Evolutionary conservation across 2,888 invertebrate species (phyloP).

Genomic region (Dexiosoma caninum): DNA sequence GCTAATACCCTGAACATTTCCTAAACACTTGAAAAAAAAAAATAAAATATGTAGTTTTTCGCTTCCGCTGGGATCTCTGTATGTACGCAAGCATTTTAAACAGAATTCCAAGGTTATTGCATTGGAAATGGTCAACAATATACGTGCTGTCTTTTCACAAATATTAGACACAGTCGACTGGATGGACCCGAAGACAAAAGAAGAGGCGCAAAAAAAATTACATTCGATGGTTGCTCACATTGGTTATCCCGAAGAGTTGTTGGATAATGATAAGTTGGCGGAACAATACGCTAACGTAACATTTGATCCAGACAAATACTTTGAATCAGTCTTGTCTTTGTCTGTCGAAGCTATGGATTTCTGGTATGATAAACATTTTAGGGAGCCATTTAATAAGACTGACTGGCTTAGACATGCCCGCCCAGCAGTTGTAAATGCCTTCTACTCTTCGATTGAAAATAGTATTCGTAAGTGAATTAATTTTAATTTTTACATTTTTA

Average conservation of each 20-base stretch:
- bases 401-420: conserved; percentile 91
- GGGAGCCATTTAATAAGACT: conserved; percentile 89
- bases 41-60: conserved; percentile 81
- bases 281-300: conserved; percentile 88
- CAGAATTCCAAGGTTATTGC: conserved; percentile 90
- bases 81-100: conserved; percentile 92
- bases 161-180: conserved; percentile 89
- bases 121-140: conserved; percentile 91
- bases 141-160: conserved; percentile 88
- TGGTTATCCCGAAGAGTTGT: conserved; percentile 93
- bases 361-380: conserved; percentile 86
- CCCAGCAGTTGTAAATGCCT: conserved; percentile 91
- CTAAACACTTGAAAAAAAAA: background rate
- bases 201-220: conserved; percentile 87
- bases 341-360: conserved; percentile 89
- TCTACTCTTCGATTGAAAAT: conserved; percentile 91
- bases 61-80: conserved; percentile 89
- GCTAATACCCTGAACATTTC: background rate
- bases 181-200: conserved; percentile 93
- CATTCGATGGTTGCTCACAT: conserved; percentile 92
- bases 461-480: conserved; percentile 86
- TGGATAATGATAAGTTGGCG: conserved; percentile 88
- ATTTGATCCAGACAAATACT: conserved; percentile 83
- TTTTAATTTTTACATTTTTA: too few species aligned
- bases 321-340: conserved; percentile 87